Evolutionary conservation across 2,888 invertebrate species (phyloP).

Genomic region (Oegoconia quadripuncta): DNA sequence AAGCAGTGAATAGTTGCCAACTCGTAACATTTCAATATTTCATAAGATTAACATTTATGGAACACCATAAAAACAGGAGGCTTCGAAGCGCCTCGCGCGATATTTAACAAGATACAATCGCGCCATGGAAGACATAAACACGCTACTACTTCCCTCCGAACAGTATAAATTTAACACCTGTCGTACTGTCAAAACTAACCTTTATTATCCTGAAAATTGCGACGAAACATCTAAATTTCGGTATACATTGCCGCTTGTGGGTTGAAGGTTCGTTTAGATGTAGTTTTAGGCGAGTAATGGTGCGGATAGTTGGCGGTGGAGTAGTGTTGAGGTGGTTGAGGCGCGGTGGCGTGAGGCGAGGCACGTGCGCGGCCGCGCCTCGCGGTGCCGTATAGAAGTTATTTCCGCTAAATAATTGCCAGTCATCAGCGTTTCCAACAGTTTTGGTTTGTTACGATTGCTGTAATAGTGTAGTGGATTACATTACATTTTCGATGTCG

Average conservation of each 20-base stretch:
- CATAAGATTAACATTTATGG: constrained; percentile 47
- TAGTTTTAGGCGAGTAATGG: not conserved
- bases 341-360: not conserved
- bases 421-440: constrained; percentile 44
- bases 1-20: not conserved
- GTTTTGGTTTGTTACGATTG: constrained; percentile 25
- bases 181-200: constrained; percentile 46
- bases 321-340: not conserved
- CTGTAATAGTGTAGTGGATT: not conserved
- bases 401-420: constrained; percentile 59
- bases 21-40: constrained; percentile 58
- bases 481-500: too few species aligned
- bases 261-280: not conserved
- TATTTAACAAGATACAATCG: constrained; percentile 35
- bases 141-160: constrained; percentile 41
- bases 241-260: not conserved
- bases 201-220: constrained; percentile 17
- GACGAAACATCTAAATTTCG: not conserved
- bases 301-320: not conserved
- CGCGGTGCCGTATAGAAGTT: constrained; percentile 28
- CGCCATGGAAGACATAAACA: constrained; percentile 36
- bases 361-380: constrained; percentile 4
- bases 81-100: constrained; percentile 25
- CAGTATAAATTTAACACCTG: constrained; percentile 65
- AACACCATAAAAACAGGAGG: constrained; percentile 37